Evolutionary conservation across 2,113 vertebrate species (phyloP), one percentile per base, ranked within the genome.

Genomic region (Phalacrocorax brasilianus): DNA sequence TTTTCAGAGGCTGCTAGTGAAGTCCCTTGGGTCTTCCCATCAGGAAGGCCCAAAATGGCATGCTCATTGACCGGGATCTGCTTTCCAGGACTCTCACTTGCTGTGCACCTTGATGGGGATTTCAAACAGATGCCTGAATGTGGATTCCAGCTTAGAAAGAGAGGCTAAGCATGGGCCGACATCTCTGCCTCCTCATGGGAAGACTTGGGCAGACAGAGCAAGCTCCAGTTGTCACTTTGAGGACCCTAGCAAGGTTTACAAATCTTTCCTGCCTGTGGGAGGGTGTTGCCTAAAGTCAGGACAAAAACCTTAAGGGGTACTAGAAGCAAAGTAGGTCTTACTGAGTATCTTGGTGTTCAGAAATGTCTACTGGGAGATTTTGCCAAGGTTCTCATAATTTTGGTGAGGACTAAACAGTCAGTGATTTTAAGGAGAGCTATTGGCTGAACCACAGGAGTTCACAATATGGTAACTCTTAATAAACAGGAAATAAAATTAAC

Each of bases 401-500:
- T 2, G 2, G 32, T 49, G 63, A 76, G 50, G 21, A 85, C n/a
- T 75, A 35, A 82, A 27, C 3, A 35, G 45, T 12, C 49, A 49
- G 21, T n/a, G 44, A 80, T 52, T 84, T 92, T 63, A 73, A 88
- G 55, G 47, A 72, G 22, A 88, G 17, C 0, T 1, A 89, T 89
- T 50, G 70, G 63, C 27, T 14, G 6, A 88, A 80, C 58, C 62
- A 32, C 6, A 5, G 65, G 32, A 50, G 77, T 72, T 92, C 91
- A 62, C 40, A 86, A 58, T 65, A 85, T 78, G 76, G 72, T 85
- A 78, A 87, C 45, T 85, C 77, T 89, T 85, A 85, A 85, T 79
- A 96, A 95, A 92, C 42, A 94, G 73, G 90, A 85, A 82, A 93
- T 62, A 89, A 91, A 96, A 93, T 76, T 56, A 78, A 59, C 58